Evolutionary conservation across 2,797 vertebrate species (phyloP).

Genomic region (Darevskia mixta): DNA sequence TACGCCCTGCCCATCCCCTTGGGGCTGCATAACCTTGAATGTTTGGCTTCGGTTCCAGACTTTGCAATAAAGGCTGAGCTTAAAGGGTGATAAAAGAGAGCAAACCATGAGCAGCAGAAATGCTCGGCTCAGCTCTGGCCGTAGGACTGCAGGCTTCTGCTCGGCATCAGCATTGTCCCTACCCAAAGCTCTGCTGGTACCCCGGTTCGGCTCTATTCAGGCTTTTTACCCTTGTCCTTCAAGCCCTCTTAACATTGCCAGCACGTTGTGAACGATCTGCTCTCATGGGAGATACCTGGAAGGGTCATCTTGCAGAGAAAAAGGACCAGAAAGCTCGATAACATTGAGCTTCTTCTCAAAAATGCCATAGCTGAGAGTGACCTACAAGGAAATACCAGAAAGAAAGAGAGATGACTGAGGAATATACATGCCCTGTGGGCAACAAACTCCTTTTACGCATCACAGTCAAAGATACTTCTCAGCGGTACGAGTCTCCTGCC

Average conservation of each 20-base stretch:
- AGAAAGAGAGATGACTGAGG: slow-evolving; percentile 24
- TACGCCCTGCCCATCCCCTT: slow-evolving; percentile 7
- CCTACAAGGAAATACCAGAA: slow-evolving; percentile 75
- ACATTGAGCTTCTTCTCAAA: slow-evolving; percentile 92
- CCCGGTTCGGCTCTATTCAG: no score
- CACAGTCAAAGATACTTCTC: not conserved
- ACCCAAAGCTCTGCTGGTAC: not conserved
- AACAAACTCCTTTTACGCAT: not conserved
- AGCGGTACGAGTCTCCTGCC: no score
- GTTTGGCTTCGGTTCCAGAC: slow-evolving; percentile 19
- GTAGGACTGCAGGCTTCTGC: not conserved
- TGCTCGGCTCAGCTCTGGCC: no score
- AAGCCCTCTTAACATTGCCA: not conserved
- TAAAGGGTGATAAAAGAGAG: slow-evolving; percentile 18
- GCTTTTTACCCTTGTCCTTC: not conserved
- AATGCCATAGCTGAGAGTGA: slow-evolving; percentile 91
- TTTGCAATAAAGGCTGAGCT: slow-evolving; percentile 6
- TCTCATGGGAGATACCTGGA: slow-evolving; percentile 83
- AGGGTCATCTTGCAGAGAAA: slow-evolving; percentile 87
- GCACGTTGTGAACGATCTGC: not conserved
- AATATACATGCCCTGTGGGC: not conserved
- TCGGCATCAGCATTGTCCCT: not conserved
- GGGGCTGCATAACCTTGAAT: slow-evolving; percentile 37
- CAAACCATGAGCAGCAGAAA: not conserved
- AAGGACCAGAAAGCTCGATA: slow-evolving; percentile 85